Evolutionary conservation across 2,888 invertebrate genomes (phyloP), one percentile per base, ranked within the genome.

Genomic region (Sinopyrophorus schimmeli): DNA sequence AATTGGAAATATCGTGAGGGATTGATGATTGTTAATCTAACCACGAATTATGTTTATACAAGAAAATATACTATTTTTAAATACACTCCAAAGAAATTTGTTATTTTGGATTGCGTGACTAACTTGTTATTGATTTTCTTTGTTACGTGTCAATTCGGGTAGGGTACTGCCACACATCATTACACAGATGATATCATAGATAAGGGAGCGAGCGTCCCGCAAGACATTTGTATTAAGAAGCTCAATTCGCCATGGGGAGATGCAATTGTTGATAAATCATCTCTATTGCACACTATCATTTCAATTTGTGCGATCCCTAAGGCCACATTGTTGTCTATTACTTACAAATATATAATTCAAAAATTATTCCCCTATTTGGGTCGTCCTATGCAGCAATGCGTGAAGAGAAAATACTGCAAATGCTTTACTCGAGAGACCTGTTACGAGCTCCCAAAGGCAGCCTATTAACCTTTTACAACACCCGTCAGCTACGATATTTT

Each of bases 391-490:
- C 54, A 54, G 46, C 43, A 44, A 42, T 57, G 53, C 58, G 61
- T 58, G 61, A 59, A 56, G 62, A 55, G 57, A 43, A 43, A 59
- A 61, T 58, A 55, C 54, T 50, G 56, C 51, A 54, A 47, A 57
- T 44, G 53, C 39, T 55, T 53, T 57, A 57, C 66, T 59, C 66
- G 31, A 44, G 63, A 58, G 67, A 61, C 63, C 61, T 63, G 64
- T 66, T 64, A 64, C 58, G 51, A 58, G 46, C 53, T 65, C 64
- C 60, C 66, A 54, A 55, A 57, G 65, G 66, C 60, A 49, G 60
- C 66, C 65, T 63, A 67, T 67, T 67, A 67, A 66, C 66, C 66
- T 66, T 65, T 66, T 64, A 65, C 61, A 58, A 54, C 61, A 55
- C 60, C 61, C 61, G 47, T 59, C 53, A 60, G 59, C 57, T 55